phyloP scores from a whole-genome alignment of 2,888 invertebrate species.

The Nephrotoma flavescens region DNA sequence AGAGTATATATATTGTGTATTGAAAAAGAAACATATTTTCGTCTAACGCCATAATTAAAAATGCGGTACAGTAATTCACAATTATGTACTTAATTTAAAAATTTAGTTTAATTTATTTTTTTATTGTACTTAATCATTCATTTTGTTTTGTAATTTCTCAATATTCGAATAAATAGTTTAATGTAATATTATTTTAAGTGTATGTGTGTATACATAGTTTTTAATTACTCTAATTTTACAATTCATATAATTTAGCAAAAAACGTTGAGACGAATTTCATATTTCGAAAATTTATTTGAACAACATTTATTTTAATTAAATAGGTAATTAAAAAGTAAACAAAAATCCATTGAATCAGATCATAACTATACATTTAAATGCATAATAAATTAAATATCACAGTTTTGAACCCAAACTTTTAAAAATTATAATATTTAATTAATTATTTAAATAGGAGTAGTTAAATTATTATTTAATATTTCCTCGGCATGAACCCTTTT shows the following conservation, averaged over 20 bases:
- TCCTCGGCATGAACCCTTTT: conserved; percentile 48
- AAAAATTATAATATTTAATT: neutral
- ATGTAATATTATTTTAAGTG: neutral
- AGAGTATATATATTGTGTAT: too few relatives aligned
- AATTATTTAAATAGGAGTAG: neutral
- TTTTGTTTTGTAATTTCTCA: neutral
- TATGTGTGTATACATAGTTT: neutral
- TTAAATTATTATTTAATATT: neutral
- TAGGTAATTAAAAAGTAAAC: neutral
- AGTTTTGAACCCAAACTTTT: neutral
- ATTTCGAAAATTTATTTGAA: neutral
- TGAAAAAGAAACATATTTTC: too few relatives aligned
- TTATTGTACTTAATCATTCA: neutral
- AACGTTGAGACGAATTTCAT: neutral
- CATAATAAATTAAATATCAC: neutral
- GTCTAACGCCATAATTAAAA: neutral
- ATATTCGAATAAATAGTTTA: neutral
- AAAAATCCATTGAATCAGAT: neutral
- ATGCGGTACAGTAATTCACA: neutral
- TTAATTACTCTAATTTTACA: neutral
- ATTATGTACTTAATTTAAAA: neutral
- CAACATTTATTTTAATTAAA: neutral
- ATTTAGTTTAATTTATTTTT: neutral
- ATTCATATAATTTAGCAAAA: neutral
- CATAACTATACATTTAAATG: neutral